These are phyloP conservation scores for Elephas maximus DNA, from an alignment of 2,113 vertebrate species.

Conservation along the genomic window DNA sequence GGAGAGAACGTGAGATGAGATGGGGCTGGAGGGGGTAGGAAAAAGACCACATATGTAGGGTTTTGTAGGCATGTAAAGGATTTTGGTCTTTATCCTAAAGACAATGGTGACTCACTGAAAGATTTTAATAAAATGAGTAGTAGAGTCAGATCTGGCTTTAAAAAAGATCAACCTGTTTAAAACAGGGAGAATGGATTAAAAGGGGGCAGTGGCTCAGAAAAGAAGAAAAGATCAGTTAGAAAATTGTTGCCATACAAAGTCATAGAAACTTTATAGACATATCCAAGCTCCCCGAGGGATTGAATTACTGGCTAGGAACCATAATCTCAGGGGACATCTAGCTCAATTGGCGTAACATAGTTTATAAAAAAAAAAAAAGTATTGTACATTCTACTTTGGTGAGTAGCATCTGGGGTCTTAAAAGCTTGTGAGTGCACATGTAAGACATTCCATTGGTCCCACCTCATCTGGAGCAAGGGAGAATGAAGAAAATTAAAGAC, in stretches of 20 bases:
- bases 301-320: too few relatives aligned
- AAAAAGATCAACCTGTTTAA: constrained; percentile 42
- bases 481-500: too few relatives aligned
- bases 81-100: constrained; percentile 7
- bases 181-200: not conserved
- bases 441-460: too few relatives aligned
- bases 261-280: too few relatives aligned
- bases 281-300: too few relatives aligned
- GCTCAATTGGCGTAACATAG: too few relatives aligned
- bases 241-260: constrained; percentile 1
- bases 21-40: not conserved
- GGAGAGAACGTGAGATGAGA: not conserved
- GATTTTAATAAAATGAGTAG: not conserved
- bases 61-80: not conserved
- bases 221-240: not conserved
- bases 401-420: too few relatives aligned
- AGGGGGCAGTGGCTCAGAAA: not conserved
- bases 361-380: too few relatives aligned
- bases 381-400: too few relatives aligned
- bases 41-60: constrained; percentile 12
- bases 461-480: too few relatives aligned
- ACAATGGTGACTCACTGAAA: not conserved
- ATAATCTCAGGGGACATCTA: too few relatives aligned
- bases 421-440: too few relatives aligned
- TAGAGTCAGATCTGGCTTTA: not conserved